These are phyloP conservation scores for Pecten maximus DNA, from an alignment of 2,888 invertebrate species.

Conservation along the genomic window DNA sequence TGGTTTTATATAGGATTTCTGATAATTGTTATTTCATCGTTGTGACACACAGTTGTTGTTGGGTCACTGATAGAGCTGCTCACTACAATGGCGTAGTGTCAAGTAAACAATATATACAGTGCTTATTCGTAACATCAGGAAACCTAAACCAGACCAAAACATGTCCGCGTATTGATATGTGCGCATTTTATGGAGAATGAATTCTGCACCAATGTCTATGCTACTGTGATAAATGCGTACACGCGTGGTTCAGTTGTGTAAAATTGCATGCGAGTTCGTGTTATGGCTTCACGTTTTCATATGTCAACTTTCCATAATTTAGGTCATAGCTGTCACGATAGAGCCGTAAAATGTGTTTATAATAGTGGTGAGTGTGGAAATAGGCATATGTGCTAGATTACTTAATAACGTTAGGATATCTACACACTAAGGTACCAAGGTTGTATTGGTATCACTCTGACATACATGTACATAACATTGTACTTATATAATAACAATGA, in stretches of 20 bases:
- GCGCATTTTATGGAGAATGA: background rate
- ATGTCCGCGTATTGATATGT: background rate
- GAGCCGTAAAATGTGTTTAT: background rate
- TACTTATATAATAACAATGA: too few relatives aligned
- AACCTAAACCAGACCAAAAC: background rate
- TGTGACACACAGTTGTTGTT: background rate
- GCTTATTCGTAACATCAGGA: background rate
- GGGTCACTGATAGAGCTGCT: background rate
- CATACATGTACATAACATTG: too few relatives aligned
- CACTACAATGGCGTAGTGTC: too few relatives aligned
- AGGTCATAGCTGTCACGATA: background rate
- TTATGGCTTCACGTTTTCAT: background rate
- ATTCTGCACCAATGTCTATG: background rate
- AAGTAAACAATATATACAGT: too few relatives aligned
- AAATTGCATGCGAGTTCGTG: background rate
- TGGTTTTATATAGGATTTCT: background rate
- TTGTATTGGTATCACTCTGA: background rate
- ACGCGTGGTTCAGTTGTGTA: background rate
- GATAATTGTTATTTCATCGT: background rate
- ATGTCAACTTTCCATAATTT: background rate
- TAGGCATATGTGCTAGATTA: background rate
- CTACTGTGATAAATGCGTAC: background rate
- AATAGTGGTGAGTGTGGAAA: background rate
- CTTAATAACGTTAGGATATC: background rate
- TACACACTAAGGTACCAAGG: background rate